Percentiles rank a stretch among this genome's conserved stretches.
Evolutionary conservation across 2,113 vertebrate genomes (phyloP).

Genomic region (Diphyllodes magnificus): DNA sequence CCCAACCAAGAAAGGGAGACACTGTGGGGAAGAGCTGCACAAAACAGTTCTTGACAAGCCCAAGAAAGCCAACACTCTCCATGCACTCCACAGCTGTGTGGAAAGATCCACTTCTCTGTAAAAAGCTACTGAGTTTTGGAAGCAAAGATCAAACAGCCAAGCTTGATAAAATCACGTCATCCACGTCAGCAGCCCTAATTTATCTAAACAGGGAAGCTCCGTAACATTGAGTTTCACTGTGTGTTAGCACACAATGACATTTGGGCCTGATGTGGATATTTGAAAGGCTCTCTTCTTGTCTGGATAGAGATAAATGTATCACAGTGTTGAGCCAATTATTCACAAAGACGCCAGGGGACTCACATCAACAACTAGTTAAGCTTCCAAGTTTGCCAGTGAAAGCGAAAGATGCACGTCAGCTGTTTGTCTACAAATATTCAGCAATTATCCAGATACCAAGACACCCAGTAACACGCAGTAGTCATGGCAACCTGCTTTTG

Average conservation of each 20-base stretch:
- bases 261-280: neutral
- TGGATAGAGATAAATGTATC: neutral
- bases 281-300: neutral
- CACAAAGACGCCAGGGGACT: neutral
- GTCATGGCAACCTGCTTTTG: constrained; percentile 48
- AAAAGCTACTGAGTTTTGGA: neutral
- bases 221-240: neutral
- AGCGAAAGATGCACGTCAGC: neutral
- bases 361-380: constrained; percentile 2
- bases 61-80: neutral
- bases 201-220: neutral
- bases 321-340: neutral
- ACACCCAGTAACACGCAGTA: constrained; percentile 31
- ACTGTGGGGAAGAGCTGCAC: neutral
- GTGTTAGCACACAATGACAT: neutral
- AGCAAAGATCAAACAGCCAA: neutral
- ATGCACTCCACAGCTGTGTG: neutral
- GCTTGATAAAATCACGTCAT: neutral
- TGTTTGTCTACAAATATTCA: constrained; percentile 60
- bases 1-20: neutral
- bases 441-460: constrained; percentile 34
- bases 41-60: neutral
- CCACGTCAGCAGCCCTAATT: neutral
- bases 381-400: constrained; percentile 11
- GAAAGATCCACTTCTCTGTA: neutral